Evolutionary conservation across 2,888 invertebrate species (phyloP), one percentile per base, ranked within the genome.

Genomic region (Sminthurides aquaticus): DNA sequence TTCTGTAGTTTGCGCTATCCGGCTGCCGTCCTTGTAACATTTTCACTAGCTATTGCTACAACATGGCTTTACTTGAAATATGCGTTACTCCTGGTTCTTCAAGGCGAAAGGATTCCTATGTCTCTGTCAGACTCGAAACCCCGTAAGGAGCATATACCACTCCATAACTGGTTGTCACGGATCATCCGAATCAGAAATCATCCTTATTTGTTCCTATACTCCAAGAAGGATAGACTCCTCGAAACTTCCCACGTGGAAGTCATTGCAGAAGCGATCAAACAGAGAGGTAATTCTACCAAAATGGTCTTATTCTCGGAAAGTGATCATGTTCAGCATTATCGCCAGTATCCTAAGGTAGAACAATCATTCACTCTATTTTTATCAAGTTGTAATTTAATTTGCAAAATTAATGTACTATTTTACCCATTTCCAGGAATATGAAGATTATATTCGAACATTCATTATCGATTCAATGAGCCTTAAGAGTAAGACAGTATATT

Each of bases 301-400:
- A 67, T 60, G 56, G 56, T 67, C 24, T 68, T 67, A 20, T 89
- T 87, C 78, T 84, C 85, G 64, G 84, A 85, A 75, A 87, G 87
- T 11, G 83, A 85, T n/a, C 89, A 90, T 77, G 88, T 89, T 0
- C 85, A 86, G 75, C 88, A 89, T 76, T 84, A 83, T 69, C 81
- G 83, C 18, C 81, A 82, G 66, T 84, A 88, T 76, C 84, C 82
- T 49, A 82, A 84, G 56, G 82, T 83, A 58, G n/a, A n/a, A n/a
- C n/a, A n/a, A n/a, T n/a, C n/a, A n/a, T n/a, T n/a, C n/a, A n/a
- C n/a, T n/a, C n/a, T n/a, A n/a, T n/a, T n/a, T n/a, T n/a, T n/a
- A n/a, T n/a, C n/a, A n/a, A n/a, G n/a, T n/a, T n/a, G n/a, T n/a
- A n/a, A n/a, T n/a, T n/a, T n/a, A n/a, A n/a, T n/a, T n/a, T n/a